Evolutionary conservation across 2,888 invertebrate species (phyloP), one percentile per base, ranked within the genome.

Genomic region (Ophion slaviceki): DNA sequence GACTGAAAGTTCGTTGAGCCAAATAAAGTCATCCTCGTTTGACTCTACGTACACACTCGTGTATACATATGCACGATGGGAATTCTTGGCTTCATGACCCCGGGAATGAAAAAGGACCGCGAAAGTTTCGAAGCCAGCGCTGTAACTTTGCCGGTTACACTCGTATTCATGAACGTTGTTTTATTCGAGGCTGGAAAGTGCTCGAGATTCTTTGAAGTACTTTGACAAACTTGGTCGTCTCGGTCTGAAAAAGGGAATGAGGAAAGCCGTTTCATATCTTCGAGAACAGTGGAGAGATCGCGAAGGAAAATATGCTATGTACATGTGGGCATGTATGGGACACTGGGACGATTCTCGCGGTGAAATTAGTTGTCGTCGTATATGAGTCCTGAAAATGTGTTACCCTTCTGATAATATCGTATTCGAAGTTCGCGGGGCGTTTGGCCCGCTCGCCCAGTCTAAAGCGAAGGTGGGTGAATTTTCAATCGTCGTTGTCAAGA

Each of bases 31-130:
- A 78, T 78, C 20, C n/a, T 11, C 36, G 20, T 28, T 75, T 32
- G 20, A 24, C 11, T 66, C 6, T 67, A 57, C n/a, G 32, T 32
- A 76, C 66, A 66, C 61, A 61, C 36, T 28, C 17, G 10, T 28
- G 28, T n/a, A 2, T 66, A 64, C 36, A 80, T 68, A 59, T 57
- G 17, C 57, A 14, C 8, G 17, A 10, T 14, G 45, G 62, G 68
- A 79, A 80, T 82, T 68, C 72, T 24, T 36, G 78, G 79, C 83
- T 83, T 74, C 67, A 78, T 83, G 72, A 72, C 45, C 66, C 53
- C 10, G 36, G 68, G 28, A 74, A 68, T 66, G 68, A 62, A 28
- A 67, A 74, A 62, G 64, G 45, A 64, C 32, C 71, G 10, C 11
- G 17, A 83, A 83, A 83, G 74, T 83, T 83, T 72, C n/a, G 64